A percentile compares a stretch with the other conserved stretches of the same genome.
Conservation (phyloP, 1,140 invertebrate genomes). For the Rhagoletis pomonella region DNA sequence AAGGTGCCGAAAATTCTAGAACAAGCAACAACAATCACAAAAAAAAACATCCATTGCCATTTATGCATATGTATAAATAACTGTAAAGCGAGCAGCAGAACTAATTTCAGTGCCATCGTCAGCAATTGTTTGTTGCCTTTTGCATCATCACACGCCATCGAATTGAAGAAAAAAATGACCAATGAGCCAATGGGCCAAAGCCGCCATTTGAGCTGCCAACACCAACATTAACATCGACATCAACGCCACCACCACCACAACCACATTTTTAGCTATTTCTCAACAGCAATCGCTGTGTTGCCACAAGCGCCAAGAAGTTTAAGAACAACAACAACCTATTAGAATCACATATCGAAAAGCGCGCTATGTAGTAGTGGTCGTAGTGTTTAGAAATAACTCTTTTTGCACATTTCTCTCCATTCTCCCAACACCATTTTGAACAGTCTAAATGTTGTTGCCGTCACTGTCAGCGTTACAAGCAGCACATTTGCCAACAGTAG, state of each 20-base stretch:
- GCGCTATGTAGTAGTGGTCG: neutral
- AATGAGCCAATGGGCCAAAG: slow-evolving; percentile 38
- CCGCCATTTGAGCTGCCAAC: slow-evolving; percentile 17
- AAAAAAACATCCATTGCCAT: too few species aligned
- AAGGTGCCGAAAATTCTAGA: slow-evolving; percentile 43
- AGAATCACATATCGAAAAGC: neutral
- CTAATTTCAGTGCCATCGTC: slow-evolving; percentile 14
- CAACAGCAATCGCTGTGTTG: too few species aligned
- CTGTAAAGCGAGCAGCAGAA: slow-evolving; percentile 27
- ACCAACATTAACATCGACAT: too few species aligned
- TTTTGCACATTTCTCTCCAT: slow-evolving; percentile 35
- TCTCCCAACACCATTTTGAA: neutral
- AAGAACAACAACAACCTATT: slow-evolving; percentile 8
- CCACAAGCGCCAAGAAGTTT: too few species aligned
- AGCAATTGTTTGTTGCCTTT: slow-evolving; percentile 37
- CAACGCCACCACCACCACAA: too few species aligned
- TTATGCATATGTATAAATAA: too few species aligned
- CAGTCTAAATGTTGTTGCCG: slow-evolving; percentile 51
- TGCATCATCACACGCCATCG: slow-evolving; percentile 14
- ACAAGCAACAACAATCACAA: neutral
- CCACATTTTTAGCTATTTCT: too few species aligned
- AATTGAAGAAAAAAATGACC: slow-evolving; percentile 2
- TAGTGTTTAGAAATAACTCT: too few species aligned
- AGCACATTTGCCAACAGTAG: slow-evolving; percentile 48
- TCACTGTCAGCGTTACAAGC: slow-evolving; percentile 6